A percentile compares a stretch with the other conserved stretches of the same genome.
Evolutionary conservation across 2,113 vertebrate species (phyloP).

Genomic region (Falcunculus frontatus): DNA sequence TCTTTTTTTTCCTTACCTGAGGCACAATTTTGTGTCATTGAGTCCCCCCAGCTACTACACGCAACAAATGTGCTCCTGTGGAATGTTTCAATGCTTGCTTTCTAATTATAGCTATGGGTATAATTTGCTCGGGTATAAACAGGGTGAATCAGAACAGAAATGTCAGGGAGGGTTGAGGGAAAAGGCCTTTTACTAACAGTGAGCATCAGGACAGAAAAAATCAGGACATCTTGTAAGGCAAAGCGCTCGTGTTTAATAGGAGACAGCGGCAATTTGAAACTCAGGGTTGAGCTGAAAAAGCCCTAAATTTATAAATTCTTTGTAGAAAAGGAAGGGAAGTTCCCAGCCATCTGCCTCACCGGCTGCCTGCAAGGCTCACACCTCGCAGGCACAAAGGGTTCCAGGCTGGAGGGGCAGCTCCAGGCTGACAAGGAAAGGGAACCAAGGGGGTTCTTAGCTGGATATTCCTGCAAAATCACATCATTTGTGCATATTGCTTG

Average conservation of each 20-base stretch:
- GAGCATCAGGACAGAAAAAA: not conserved
- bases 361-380: not conserved
- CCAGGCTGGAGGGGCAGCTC: not conserved
- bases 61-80: not conserved
- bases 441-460: not conserved
- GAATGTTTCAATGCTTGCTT: not conserved
- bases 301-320: not conserved
- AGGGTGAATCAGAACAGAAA: slow-evolving; percentile 36
- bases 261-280: not conserved
- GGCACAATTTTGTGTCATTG: not conserved
- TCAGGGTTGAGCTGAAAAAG: not conserved
- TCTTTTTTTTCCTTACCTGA: not conserved
- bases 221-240: not conserved
- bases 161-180: not conserved
- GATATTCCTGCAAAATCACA: not conserved
- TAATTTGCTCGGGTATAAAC: not conserved
- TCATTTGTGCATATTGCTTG: accelerated
- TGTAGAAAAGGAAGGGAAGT: not conserved
- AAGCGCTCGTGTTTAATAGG: not conserved
- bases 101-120: slow-evolving; percentile 23
- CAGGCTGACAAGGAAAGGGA: not conserved
- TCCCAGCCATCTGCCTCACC: not conserved
- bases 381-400: not conserved
- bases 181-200: not conserved
- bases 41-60: not conserved